Base-by-base conservation (phyloP, 2,797 vertebrate genomes). In the Urocyon cinereoargenteus region DNA sequence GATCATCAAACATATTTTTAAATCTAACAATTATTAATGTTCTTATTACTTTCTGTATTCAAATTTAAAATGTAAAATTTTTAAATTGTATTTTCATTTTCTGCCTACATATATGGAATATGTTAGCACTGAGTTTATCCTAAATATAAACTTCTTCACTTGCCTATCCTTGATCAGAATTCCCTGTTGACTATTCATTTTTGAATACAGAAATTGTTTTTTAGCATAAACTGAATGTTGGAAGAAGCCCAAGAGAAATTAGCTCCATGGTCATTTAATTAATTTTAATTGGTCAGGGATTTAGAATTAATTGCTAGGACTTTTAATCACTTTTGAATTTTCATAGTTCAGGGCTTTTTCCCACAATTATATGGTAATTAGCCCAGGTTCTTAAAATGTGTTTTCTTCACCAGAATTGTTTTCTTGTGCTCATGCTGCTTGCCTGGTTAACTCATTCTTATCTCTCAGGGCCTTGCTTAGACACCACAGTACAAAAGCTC, bases 311-410 rank as follows among this genome's bases (percentile, higher is more conserved):
- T 97, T 94, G 93, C 96, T 98, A 89, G 82, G 75, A 97, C 94
- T 98, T 93, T 98, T 97, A 98, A 97, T 98, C 97, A 95, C 83
- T 98, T 98, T 98, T 97, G 91, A 97, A 90, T 75, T 97, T 88
- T 91, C 40, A 62, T 64, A 59, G 96, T 98, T 98, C 89, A 98
- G 97, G 95, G 97, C 75, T 97, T 98, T 97, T 97, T 72, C 91
- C 55, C 88, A 96, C 28, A 91, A 70, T 70, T 88, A n/a, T 14
- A 88, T 68, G 61, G 61, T 75, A 77, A 86, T 55, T 57, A 89
- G 4, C 61, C 72, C 18, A 59, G 64, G 19, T 31, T 59, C 26
- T 90, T 79, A 92, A 45, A 81, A 75, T 72, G 19, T 89, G 36
- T 59, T 59, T 45, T 53, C 53, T 68, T 34, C 26, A 85, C 18